phyloP scores from a whole-genome alignment of 2,113 vertebrate genomes.

The Austrofundulus limnaeus region DNA sequence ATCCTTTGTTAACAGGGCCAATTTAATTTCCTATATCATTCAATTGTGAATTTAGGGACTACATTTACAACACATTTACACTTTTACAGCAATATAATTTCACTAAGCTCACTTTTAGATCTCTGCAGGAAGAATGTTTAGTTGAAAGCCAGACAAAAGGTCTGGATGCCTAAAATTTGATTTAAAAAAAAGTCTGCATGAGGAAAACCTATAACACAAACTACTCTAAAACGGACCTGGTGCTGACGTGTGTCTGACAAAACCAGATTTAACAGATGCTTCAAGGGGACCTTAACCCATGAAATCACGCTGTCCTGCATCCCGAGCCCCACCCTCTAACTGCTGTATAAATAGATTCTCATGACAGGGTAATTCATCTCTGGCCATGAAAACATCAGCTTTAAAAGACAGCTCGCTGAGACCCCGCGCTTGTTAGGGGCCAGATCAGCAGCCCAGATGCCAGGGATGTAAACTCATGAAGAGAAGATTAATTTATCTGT shows the following conservation, averaged over 20 bases:
- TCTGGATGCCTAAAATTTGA: conserved; percentile 13
- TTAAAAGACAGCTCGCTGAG: conserved; percentile 92
- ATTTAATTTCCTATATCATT: conserved; percentile 37
- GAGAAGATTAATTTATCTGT: conserved; percentile 97
- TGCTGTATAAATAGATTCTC: conserved; percentile 93
- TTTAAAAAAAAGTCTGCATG: conserved; percentile 28
- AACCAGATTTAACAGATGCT: conserved; percentile 84
- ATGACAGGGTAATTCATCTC: conserved; percentile 96
- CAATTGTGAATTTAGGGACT: conserved; percentile 67
- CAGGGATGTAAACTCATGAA: conserved; percentile 94
- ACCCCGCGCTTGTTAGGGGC: conserved; percentile 91
- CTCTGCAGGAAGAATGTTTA: conserved; percentile 31
- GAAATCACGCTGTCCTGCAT: conserved; percentile 87
- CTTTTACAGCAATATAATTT: conserved; percentile 57
- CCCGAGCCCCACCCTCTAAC: conserved; percentile 85
- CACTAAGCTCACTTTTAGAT: conserved; percentile 55
- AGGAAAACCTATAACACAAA: conserved; percentile 52
- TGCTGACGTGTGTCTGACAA: conserved; percentile 74
- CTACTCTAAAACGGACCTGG: conserved; percentile 53
- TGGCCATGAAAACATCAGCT: conserved; percentile 93
- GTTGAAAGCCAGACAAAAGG: conserved; percentile 17
- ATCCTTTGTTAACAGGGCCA: conserved; percentile 47
- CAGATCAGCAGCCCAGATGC: conserved; percentile 92
- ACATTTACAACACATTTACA: conserved; percentile 32
- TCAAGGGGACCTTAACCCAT: conserved; percentile 88